Conservation (phyloP, 2,888 invertebrate genomes). For the Plagodis pulveraria region DNA sequence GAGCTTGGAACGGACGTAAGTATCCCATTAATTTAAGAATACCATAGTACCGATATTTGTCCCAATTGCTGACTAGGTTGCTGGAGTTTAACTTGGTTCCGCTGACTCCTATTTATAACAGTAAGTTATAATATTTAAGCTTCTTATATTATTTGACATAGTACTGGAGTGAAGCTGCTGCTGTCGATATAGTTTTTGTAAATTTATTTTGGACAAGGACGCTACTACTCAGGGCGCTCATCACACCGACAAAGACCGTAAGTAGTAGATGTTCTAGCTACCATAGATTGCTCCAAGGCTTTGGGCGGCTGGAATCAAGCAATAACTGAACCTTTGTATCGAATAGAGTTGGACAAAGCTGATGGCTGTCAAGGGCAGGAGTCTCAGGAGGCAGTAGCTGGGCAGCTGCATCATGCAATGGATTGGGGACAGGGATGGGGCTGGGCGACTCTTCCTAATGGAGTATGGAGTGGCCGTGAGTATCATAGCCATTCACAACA, state of each 20-base stretch:
- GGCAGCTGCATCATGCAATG: constrained; percentile 74
- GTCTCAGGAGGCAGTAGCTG: constrained; percentile 58
- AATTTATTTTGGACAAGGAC: too few species aligned
- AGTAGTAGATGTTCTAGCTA: constrained; percentile 10
- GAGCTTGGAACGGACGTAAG: constrained; percentile 87
- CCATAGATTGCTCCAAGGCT: constrained; percentile 8
- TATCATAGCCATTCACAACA: constrained; percentile 19
- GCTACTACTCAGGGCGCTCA: too few species aligned
- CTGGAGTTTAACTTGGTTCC: too few species aligned
- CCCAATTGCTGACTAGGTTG: neutral
- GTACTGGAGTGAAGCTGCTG: too few species aligned
- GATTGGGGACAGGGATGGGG: constrained; percentile 89
- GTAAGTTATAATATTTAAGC: neutral
- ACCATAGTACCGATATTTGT: neutral
- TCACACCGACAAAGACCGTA: neutral
- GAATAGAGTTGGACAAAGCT: constrained; percentile 37
- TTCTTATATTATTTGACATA: neutral
- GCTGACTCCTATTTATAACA: too few species aligned
- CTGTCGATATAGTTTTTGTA: too few species aligned
- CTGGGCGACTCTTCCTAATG: constrained; percentile 85
- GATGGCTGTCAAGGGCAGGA: constrained; percentile 53
- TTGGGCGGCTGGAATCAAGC: constrained; percentile 20
- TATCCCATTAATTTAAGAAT: constrained; percentile 31
- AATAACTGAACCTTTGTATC: constrained; percentile 29
- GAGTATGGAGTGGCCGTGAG: constrained; percentile 84